phyloP scores from a whole-genome alignment of 2,888 invertebrate species.

The Drosophila mimica region DNA sequence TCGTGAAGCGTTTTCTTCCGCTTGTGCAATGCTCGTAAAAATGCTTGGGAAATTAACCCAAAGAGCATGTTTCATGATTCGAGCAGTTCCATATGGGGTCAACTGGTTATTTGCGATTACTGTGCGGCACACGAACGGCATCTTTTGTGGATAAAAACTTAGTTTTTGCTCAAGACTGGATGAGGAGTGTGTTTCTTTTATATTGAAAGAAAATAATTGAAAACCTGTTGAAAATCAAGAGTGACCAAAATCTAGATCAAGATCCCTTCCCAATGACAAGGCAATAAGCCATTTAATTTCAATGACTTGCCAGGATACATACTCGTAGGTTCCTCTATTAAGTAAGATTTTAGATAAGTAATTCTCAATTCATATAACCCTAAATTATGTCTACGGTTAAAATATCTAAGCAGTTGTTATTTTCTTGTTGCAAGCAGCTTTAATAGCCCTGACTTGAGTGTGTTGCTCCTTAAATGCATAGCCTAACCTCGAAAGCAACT shows the following conservation, averaged over 20 bases:
- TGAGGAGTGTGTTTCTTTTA: not conserved
- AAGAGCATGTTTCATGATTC: slow-evolving; percentile 33
- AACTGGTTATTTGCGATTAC: not conserved
- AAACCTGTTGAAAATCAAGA: not conserved
- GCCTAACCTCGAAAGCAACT: not conserved
- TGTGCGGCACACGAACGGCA: not conserved
- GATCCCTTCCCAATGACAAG: not conserved
- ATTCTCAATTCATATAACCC: not conserved
- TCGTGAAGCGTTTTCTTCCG: slow-evolving; percentile 23
- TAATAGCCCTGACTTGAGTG: not conserved
- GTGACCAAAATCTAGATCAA: not conserved
- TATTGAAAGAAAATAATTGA: not conserved
- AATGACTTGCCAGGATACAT: not conserved
- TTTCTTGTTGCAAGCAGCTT: not conserved
- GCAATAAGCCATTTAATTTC: not conserved
- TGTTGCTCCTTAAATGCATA: slow-evolving; percentile 11
- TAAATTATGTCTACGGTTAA: not conserved
- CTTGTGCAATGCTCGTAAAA: slow-evolving; percentile 65
- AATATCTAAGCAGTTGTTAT: not conserved
- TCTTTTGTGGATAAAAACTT: not conserved
- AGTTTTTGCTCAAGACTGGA: not conserved
- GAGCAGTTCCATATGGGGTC: slow-evolving; percentile 11
- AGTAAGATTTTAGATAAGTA: not conserved
- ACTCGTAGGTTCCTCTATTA: not conserved
- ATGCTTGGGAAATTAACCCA: slow-evolving; percentile 52